Conservation (phyloP, 2,888 invertebrate genomes). For the Drosophila antonietae region DNA sequence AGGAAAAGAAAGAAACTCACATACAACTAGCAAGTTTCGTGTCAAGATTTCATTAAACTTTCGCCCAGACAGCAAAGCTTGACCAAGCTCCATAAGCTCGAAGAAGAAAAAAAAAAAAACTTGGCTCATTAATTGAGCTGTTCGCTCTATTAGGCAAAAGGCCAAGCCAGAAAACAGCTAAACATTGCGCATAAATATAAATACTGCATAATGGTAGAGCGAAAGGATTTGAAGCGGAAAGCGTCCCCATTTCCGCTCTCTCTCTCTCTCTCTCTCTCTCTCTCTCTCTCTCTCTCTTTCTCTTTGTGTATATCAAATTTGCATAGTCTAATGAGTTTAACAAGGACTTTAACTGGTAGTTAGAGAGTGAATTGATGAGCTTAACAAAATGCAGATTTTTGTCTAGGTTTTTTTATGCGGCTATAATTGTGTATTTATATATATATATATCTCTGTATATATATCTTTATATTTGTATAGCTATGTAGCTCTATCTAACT, state of each 20-base stretch:
- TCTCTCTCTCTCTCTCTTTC: no score
- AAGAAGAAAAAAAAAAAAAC: slow-evolving; percentile 35
- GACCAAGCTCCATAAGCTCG: slow-evolving; percentile 49
- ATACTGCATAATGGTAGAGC: slow-evolving; percentile 49
- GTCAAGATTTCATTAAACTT: slow-evolving; percentile 80
- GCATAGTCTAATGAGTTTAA: slow-evolving; percentile 29
- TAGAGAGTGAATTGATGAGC: slow-evolving; percentile 2
- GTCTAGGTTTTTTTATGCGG: no score
- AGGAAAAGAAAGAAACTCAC: slow-evolving; percentile 23
- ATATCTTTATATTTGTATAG: background rate
- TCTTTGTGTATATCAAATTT: background rate
- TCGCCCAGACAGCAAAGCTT: slow-evolving; percentile 58
- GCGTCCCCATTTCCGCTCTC: no score
- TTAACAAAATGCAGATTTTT: background rate
- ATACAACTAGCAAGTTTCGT: slow-evolving; percentile 51
- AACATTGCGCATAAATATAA: slow-evolving; percentile 75
- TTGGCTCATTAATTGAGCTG: slow-evolving; percentile 79
- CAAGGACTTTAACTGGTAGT: slow-evolving; percentile 4
- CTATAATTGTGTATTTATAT: background rate
- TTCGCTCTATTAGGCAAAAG: slow-evolving; percentile 63
- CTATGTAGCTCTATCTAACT: no score
- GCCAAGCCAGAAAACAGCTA: slow-evolving; percentile 26
- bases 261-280: background rate
- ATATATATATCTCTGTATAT: background rate
- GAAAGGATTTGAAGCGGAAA: background rate